Conservation (phyloP, 2,888 invertebrate species). For the Sialis lutaria region DNA sequence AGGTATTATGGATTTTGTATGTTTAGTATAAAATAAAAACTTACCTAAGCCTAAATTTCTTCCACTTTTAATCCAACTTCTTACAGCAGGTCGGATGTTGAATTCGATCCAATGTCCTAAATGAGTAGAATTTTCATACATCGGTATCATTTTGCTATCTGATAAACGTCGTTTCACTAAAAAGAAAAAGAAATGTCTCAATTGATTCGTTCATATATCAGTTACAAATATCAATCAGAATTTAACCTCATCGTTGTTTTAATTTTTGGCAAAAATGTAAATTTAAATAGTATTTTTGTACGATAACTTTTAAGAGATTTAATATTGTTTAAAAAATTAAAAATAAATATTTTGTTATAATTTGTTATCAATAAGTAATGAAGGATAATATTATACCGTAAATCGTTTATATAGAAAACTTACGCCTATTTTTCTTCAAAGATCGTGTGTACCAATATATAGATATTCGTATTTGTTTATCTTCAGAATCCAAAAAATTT, state of each 20-base stretch:
- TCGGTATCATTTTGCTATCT: slow-evolving; percentile 28
- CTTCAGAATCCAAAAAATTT: slow-evolving; percentile 22
- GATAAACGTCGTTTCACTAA: slow-evolving; percentile 28
- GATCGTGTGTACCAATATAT: slow-evolving; percentile 38
- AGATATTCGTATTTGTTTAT: slow-evolving; percentile 35
- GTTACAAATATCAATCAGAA: no score
- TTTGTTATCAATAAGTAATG: no score
- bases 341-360: neutral
- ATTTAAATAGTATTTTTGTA: no score
- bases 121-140: slow-evolving; percentile 11
- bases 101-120: slow-evolving; percentile 27
- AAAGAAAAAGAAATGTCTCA: slow-evolving; percentile 7
- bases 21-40: neutral
- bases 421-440: slow-evolving; percentile 35
- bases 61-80: slow-evolving; percentile 22
- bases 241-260: no score
- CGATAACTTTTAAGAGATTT: neutral
- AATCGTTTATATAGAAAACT: slow-evolving; percentile 10
- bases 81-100: slow-evolving; percentile 28
- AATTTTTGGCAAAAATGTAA: no score
- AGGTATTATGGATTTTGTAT: no score
- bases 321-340: neutral
- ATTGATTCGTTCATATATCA: no score
- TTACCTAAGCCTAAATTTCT: slow-evolving; percentile 23
- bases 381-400: no score